Percentiles rank a stretch among this genome's conserved stretches.
phyloP scores from a whole-genome alignment of 2,888 invertebrate species.

The Megastigmus dorsalis region DNA sequence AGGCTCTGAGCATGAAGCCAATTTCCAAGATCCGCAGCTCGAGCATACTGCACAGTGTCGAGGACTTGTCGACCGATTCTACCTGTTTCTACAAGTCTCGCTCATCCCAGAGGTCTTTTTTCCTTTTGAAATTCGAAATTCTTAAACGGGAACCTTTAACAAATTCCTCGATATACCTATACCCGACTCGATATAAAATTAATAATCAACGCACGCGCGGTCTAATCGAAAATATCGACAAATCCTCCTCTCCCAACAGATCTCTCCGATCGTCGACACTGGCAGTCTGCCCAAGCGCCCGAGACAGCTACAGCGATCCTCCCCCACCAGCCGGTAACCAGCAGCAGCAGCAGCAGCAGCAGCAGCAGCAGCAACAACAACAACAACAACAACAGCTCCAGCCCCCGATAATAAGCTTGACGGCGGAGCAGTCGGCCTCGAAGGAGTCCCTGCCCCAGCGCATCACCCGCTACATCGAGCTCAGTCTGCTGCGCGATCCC shows the following conservation, averaged over 20 bases:
- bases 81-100: slow-evolving; percentile 84
- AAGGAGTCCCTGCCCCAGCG: slow-evolving; percentile 69
- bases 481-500: slow-evolving; percentile 81
- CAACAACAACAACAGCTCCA: not conserved
- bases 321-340: not conserved
- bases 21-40: slow-evolving; percentile 82
- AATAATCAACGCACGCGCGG: not conserved
- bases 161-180: not conserved
- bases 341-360: not conserved
- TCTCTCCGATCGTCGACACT: slow-evolving; percentile 66
- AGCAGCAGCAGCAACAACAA: not conserved
- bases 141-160: not conserved
- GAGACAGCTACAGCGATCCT: slow-evolving; percentile 37
- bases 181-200: not conserved
- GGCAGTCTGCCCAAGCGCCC: slow-evolving; percentile 59
- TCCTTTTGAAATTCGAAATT: not conserved
- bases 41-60: slow-evolving; percentile 83
- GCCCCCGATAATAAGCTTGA: slow-evolving; percentile 2
- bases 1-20: slow-evolving; percentile 75
- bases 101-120: slow-evolving; percentile 66
- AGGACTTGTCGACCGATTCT: slow-evolving; percentile 84
- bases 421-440: slow-evolving; percentile 55
- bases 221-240: not conserved
- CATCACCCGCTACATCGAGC: slow-evolving; percentile 79
- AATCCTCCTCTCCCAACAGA: slow-evolving; percentile 35